A percentile compares a stretch with the other conserved stretches of the same genome.
Evolutionary conservation across 1,140 invertebrate genomes (phyloP).

Genomic region (Lepidostoma basale): DNA sequence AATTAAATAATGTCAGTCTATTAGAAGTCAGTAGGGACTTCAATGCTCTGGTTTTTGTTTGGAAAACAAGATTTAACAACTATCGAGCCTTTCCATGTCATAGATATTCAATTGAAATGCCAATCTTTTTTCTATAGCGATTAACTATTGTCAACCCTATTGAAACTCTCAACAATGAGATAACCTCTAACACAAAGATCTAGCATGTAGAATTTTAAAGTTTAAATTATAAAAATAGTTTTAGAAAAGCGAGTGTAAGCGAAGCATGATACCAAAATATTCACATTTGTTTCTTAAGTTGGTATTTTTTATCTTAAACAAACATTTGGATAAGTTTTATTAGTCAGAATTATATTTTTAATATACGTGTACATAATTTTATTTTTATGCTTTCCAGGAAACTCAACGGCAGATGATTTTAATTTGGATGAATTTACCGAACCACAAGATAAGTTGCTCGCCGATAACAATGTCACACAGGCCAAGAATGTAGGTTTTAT

Average conservation of each 20-base stretch:
- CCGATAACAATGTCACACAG: slow-evolving; percentile 51
- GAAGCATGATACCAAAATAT: too few relatives aligned
- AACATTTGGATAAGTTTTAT: neutral
- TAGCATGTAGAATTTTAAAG: neutral
- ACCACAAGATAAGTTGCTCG: slow-evolving; percentile 51
- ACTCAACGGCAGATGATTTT: slow-evolving; percentile 34
- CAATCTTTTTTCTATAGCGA: too few relatives aligned
- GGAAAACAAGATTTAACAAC: too few relatives aligned
- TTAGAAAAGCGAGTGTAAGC: neutral
- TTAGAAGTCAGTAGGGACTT: too few relatives aligned
- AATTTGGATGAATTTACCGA: slow-evolving; percentile 50
- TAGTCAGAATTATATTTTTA: neutral
- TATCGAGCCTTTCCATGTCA: too few relatives aligned
- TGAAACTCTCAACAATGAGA: too few relatives aligned
- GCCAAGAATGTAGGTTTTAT: slow-evolving; percentile 50
- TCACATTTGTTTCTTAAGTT: neutral
- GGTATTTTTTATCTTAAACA: neutral
- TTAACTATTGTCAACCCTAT: too few relatives aligned
- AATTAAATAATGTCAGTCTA: too few relatives aligned
- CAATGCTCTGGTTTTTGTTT: too few relatives aligned
- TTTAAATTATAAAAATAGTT: neutral
- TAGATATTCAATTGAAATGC: too few relatives aligned
- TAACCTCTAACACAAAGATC: too few relatives aligned
- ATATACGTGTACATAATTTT: neutral
- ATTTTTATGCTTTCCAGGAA: slow-evolving; percentile 1